These are phyloP conservation scores for Microdon myrmicae DNA, from an alignment of 2,888 invertebrate species.

Conservation along the genomic window DNA sequence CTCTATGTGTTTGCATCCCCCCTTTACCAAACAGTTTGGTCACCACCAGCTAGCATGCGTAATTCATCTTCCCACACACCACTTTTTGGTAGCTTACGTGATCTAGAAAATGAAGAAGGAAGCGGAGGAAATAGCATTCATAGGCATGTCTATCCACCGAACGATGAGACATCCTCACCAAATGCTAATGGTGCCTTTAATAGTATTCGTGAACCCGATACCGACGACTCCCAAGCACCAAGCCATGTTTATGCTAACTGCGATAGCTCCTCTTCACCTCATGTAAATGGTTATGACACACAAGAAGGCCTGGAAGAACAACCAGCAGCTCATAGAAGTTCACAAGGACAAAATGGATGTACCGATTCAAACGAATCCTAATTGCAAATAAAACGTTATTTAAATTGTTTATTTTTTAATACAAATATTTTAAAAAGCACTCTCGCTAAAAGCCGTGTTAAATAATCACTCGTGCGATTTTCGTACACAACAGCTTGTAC, in stretches of 20 bases:
- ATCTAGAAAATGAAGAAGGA: conserved; percentile 63
- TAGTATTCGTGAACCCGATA: conserved; percentile 65
- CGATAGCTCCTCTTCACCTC: conserved; percentile 64
- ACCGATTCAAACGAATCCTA: conserved; percentile 46
- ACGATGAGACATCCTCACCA: conserved; percentile 64
- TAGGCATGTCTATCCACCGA: conserved; percentile 66
- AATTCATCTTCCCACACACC: conserved; percentile 66
- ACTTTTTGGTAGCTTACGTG: conserved; percentile 64
- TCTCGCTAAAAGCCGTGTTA: no score
- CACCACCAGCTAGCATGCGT: conserved; percentile 64
- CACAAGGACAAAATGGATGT: conserved; percentile 37
- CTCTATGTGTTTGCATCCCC: conserved; percentile 67
- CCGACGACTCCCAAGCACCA: conserved; percentile 64
- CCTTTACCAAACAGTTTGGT: conserved; percentile 66
- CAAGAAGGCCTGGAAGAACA: conserved; percentile 31
- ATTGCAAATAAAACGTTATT: no score
- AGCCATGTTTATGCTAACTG: conserved; percentile 66
- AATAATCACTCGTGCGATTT: no score
- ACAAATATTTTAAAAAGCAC: no score
- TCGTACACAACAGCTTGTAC: no score
- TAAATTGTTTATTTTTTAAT: no score
- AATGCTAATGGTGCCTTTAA: conserved; percentile 65
- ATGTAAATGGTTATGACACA: conserved; percentile 61
- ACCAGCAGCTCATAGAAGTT: conserved; percentile 1
- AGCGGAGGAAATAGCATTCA: conserved; percentile 59